Conservation (phyloP, 2,113 vertebrate genomes). For the Podocnemis expansa region DNA sequence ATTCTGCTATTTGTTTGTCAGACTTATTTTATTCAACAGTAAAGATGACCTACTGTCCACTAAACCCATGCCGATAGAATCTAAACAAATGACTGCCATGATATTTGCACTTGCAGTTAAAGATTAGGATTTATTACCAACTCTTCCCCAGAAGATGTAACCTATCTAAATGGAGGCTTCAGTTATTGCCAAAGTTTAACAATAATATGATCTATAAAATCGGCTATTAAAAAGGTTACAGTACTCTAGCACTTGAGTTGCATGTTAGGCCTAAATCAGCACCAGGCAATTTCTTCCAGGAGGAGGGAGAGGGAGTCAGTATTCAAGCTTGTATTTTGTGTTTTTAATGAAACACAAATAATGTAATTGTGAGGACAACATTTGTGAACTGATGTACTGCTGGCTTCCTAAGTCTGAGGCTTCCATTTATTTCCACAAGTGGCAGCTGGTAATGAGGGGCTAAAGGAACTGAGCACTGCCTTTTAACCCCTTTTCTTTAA, state of each 20-base stretch:
- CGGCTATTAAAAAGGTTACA: neutral
- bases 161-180: neutral
- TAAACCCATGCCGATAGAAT: neutral
- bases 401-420: neutral
- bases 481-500: neutral
- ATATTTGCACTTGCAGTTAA: neutral
- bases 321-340: neutral
- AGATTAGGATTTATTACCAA: neutral
- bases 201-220: neutral
- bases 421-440: neutral
- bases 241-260: neutral
- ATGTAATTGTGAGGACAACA: rapidly evolving
- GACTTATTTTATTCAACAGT: neutral
- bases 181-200: neutral
- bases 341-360: no score
- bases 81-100: neutral
- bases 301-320: constrained; percentile 49
- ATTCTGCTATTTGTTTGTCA: constrained; percentile 3
- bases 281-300: constrained; percentile 27
- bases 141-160: neutral
- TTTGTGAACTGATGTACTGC: neutral
- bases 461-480: neutral
- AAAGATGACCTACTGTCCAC: neutral
- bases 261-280: neutral
- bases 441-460: neutral